Conservation (phyloP, 1,140 invertebrate species). For the Archivesica marissinica region DNA sequence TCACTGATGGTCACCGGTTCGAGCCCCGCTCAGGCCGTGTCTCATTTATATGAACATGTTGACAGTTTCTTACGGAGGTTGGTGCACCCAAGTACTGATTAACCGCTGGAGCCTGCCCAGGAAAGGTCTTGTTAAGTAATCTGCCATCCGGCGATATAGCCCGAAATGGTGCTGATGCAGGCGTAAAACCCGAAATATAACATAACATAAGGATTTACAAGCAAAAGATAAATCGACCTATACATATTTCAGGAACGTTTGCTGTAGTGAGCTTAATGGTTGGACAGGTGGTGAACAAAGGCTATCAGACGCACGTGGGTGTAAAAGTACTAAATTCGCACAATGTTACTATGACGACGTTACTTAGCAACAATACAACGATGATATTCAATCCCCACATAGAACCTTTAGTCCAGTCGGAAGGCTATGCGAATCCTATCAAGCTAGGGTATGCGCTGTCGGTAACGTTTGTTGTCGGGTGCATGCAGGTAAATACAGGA, state of each 20-base stretch:
- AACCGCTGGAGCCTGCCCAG: too few relatives aligned
- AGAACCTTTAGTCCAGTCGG: conserved; percentile 32
- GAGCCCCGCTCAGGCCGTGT: too few relatives aligned
- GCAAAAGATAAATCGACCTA: too few relatives aligned
- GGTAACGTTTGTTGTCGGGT: conserved; percentile 78
- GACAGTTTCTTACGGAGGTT: too few relatives aligned
- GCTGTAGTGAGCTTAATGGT: conserved; percentile 85
- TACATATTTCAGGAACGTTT: conserved; percentile 81
- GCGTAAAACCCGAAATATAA: too few relatives aligned
- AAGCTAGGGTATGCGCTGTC: conserved; percentile 79
- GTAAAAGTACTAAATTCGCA: conserved; percentile 54
- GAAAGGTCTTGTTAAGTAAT: too few relatives aligned
- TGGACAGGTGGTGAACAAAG: conserved; percentile 80
- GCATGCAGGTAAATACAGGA: conserved; percentile 81
- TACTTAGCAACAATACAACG: conserved; percentile 9
- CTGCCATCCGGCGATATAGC: too few relatives aligned
- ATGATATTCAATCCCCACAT: conserved; percentile 16
- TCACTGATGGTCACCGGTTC: too few relatives aligned
- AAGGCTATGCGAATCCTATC: conserved; percentile 62
- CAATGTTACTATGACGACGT: conserved; percentile 7
- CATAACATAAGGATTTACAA: too few relatives aligned
- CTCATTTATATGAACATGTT: too few relatives aligned
- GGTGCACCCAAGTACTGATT: too few relatives aligned
- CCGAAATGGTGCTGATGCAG: too few relatives aligned
- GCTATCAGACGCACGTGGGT: conserved; percentile 65